Conservation (phyloP, 2,888 invertebrate species). For the Oscheius sp. region DNA sequence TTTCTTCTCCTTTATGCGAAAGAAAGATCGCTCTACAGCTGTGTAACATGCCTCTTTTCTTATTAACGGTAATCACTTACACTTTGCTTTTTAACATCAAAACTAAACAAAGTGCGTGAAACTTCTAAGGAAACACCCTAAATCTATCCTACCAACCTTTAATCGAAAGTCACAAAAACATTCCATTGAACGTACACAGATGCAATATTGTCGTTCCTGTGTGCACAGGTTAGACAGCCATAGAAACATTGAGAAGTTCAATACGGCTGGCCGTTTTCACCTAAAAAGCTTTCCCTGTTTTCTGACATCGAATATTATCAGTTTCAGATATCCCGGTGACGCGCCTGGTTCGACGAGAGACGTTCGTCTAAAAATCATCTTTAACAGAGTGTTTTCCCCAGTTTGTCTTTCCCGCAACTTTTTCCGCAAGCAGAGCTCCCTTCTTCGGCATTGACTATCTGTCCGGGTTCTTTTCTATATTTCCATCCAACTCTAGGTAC, state of each 20-base stretch:
- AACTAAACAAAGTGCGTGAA: too few species aligned
- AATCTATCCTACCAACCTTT: too few species aligned
- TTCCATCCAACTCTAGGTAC: background rate
- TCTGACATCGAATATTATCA: background rate
- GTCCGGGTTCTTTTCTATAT: constrained; percentile 15
- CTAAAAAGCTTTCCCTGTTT: too few species aligned
- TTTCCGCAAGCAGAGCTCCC: background rate
- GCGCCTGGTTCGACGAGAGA: constrained; percentile 19
- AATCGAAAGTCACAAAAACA: too few species aligned
- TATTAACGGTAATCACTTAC: constrained; percentile 27
- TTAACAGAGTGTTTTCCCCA: background rate
- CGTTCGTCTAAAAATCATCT: constrained; percentile 13
- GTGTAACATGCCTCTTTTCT: background rate
- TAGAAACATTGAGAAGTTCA: too few species aligned
- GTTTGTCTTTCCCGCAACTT: background rate
- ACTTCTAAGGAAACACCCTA: too few species aligned
- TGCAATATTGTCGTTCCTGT: too few species aligned
- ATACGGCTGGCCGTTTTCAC: too few species aligned
- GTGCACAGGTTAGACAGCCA: too few species aligned
- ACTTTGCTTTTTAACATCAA: background rate
- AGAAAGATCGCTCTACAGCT: constrained; percentile 39
- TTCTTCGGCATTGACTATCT: constrained; percentile 12
- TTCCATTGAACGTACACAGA: too few species aligned
- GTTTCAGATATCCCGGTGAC: constrained; percentile 30
- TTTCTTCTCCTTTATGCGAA: constrained; percentile 48